A percentile compares a stretch with the other conserved stretches of the same genome.
phyloP scores from a whole-genome alignment of 2,797 vertebrate genomes.

The Onychomys leucogaster region DNA sequence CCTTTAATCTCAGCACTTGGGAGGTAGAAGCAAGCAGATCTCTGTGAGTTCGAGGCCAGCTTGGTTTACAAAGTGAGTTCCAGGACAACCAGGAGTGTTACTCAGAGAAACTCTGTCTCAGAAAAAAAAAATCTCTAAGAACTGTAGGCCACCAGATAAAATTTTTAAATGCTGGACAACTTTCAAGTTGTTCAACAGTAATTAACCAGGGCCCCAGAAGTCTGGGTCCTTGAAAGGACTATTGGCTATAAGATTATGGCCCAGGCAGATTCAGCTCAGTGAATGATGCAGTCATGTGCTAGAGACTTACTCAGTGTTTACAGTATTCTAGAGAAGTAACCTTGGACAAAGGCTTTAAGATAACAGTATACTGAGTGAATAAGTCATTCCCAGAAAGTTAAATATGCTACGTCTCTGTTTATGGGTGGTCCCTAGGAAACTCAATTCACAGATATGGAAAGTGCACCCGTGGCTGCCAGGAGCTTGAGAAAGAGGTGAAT shows the following conservation, averaged over 20 bases:
- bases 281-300: not conserved
- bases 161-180: constrained; percentile 23
- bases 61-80: not conserved
- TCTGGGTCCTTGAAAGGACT: not conserved
- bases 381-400: not conserved
- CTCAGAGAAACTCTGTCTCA: not conserved
- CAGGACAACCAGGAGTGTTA: not conserved
- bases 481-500: not conserved
- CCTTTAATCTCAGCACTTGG: not conserved
- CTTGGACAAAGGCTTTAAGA: not conserved
- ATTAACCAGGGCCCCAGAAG: not conserved
- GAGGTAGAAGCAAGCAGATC: not conserved
- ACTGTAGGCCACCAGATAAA: constrained; percentile 34
- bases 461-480: not conserved
- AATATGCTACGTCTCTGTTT: not conserved
- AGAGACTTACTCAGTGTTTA: not conserved
- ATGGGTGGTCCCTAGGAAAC: not conserved
- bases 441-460: not conserved
- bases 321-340: not conserved
- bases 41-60: not conserved
- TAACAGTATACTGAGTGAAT: not conserved
- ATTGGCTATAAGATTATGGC: not conserved
- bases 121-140: not conserved
- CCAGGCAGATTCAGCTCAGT: not conserved
- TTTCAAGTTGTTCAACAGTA: not conserved